Evolutionary conservation across 2,888 invertebrate genomes (phyloP).

Genomic region (Cantharis lateralis): DNA sequence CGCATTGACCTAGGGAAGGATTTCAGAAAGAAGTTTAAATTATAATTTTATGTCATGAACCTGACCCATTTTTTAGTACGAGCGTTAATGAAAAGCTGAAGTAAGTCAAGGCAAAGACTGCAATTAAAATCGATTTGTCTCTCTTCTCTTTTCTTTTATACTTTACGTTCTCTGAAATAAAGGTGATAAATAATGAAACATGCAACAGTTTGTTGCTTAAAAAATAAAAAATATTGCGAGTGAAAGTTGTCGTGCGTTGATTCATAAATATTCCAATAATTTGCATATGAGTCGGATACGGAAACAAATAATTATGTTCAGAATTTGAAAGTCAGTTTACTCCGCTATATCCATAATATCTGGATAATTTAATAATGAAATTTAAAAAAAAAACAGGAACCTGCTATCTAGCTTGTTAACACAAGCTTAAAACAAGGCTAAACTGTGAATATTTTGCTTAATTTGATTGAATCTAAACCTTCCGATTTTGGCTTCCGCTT

Average conservation of each 20-base stretch:
- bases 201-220: constrained; percentile 58
- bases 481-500: too few species aligned
- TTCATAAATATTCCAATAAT: neutral
- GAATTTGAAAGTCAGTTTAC: too few species aligned
- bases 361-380: too few species aligned
- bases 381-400: too few species aligned
- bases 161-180: constrained; percentile 40
- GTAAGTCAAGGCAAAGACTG: constrained; percentile 59
- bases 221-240: constrained; percentile 34
- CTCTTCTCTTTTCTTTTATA: constrained; percentile 44
- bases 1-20: neutral
- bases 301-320: neutral
- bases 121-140: constrained; percentile 58
- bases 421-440: too few species aligned
- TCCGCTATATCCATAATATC: too few species aligned
- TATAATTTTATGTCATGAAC: constrained; percentile 34
- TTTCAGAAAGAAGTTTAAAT: constrained; percentile 24
- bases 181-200: constrained; percentile 54
- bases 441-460: too few species aligned
- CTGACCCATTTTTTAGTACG: constrained; percentile 36
- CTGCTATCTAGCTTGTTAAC: too few species aligned
- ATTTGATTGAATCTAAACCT: too few species aligned
- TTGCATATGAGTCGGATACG: neutral
- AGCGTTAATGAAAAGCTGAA: constrained; percentile 56
- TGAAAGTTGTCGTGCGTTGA: neutral